phyloP scores from a whole-genome alignment of 1,140 invertebrate genomes.

The Ceratina japonica region DNA sequence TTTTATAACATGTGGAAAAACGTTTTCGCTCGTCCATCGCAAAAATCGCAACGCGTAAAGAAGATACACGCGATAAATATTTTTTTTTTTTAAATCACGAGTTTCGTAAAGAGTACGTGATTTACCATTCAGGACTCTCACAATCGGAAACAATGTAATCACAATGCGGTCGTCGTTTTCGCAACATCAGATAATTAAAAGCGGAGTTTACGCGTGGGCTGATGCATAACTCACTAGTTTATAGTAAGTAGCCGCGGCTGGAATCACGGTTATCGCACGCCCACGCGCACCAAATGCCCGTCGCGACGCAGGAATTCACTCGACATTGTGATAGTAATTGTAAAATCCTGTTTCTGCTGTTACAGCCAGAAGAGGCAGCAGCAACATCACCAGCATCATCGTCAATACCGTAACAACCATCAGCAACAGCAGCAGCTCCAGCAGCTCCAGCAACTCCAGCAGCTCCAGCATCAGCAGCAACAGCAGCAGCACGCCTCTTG shows the following conservation, averaged over 20 bases:
- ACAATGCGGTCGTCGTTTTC: not conserved
- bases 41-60: too few relatives aligned
- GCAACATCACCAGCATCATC: conserved; percentile 45
- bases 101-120: too few relatives aligned
- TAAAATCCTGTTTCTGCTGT: conserved; percentile 44
- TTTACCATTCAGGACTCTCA: too few relatives aligned
- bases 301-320: not conserved
- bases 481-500: conserved; percentile 69
- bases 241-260: not conserved
- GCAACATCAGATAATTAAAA: conserved; percentile 13
- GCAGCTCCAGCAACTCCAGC: conserved; percentile 56
- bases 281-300: not conserved
- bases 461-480: conserved; percentile 60
- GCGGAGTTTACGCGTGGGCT: not conserved
- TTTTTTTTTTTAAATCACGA: too few relatives aligned
- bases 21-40: too few relatives aligned
- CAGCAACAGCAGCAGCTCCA: conserved; percentile 48
- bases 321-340: conserved; percentile 21
- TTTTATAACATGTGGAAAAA: too few relatives aligned
- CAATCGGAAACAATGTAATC: not conserved
- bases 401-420: not conserved
- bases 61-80: too few relatives aligned
- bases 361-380: conserved; percentile 65
- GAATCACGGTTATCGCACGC: conserved; percentile 11
- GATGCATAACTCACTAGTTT: not conserved